Base-by-base conservation (phyloP, 2,113 vertebrate species). In the Osmerus eperlanus region DNA sequence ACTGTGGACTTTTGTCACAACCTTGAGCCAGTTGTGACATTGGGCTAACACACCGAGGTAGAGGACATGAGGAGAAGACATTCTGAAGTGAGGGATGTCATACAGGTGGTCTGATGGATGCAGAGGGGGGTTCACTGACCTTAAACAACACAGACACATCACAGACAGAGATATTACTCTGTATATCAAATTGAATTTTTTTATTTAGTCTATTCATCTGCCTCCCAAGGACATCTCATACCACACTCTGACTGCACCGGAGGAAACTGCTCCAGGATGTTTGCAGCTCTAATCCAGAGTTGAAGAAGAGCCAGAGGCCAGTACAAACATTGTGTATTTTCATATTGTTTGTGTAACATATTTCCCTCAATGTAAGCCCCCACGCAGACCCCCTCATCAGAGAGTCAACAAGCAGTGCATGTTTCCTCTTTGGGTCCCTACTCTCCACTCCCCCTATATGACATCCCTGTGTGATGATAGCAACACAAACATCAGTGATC, bases 141-240 rank as follows among this genome's bases (percentile, higher is more conserved):
- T 64, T 15, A 54, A 55, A 28, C 7, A 11, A 7, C 52, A 72
- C 74, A 84, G 76, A 83, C 82, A 85, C 65, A 80, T 82, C 74
- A 81, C 67, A 70, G 56, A 25, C 18, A 73, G 71, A 9, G 59
- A 74, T 64, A 73, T 47, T 77, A 67, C n/a, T 64, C 54, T 70
- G 65, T 73, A 69, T 83, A 66, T 81, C 69, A 81, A 84, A 84
- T 81, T 70, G 2, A 74, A 66, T 72, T 67, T 60, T 64, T 79
- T 65, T 87, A 83, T 87, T 88, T 86, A 82, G 88, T 84, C 82
- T 88, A 68, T 72, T 71, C 47, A 67, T 68, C 65, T 70, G 73
- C 54, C 71, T 81, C 52, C 23, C 86, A 88, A 86, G 85, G 84
- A 79, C 73, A 61, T 47, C 68, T 75, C 77, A 81, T 84, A 85